A percentile compares a stretch with the other conserved stretches of the same genome.
Evolutionary conservation across 2,113 vertebrate genomes (phyloP).

Genomic region (Eidolon helvum): DNA sequence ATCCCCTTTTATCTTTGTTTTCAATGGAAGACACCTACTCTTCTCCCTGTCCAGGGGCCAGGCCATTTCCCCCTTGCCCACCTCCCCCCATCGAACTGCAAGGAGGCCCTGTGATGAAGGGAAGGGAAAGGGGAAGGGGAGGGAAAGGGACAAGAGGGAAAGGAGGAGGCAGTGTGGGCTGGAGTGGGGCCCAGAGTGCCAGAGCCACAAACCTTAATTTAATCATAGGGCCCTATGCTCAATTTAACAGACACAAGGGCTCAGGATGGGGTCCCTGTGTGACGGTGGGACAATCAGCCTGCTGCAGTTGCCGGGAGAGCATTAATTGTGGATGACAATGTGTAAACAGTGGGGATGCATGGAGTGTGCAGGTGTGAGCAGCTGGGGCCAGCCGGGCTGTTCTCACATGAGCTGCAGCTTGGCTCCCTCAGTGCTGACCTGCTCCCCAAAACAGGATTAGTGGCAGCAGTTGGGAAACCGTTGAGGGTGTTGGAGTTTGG

Average conservation of each 20-base stretch:
- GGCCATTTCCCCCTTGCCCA: neutral
- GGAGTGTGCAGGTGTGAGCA: conserved; percentile 88
- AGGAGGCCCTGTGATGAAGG: conserved; percentile 55
- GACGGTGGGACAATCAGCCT: conserved; percentile 82
- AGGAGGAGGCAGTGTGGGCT: conserved; percentile 9
- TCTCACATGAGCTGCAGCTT: conserved; percentile 84
- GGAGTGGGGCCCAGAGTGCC: conserved; percentile 20
- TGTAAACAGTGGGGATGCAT: conserved; percentile 89
- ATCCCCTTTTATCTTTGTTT: neutral
- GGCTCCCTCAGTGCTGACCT: conserved; percentile 82
- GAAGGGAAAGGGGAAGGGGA: conserved; percentile 30
- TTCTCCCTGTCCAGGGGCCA: neutral
- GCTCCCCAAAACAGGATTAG: conserved; percentile 83
- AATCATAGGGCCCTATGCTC: conserved; percentile 87
- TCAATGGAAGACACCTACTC: neutral
- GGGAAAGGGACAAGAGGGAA: neutral
- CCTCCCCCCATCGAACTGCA: conserved; percentile 3
- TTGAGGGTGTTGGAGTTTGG: conserved; percentile 83
- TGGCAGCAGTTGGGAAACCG: conserved; percentile 81
- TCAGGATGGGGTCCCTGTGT: conserved; percentile 87
- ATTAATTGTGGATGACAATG: conserved; percentile 89
- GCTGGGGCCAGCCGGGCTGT: conserved; percentile 81
- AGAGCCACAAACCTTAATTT: conserved; percentile 85
- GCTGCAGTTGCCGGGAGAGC: conserved; percentile 85
- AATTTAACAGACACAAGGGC: conserved; percentile 91